Percentiles rank a stretch among this genome's conserved stretches.
phyloP scores from a whole-genome alignment of 1,140 invertebrate genomes.

The Heliothis subflexa region DNA sequence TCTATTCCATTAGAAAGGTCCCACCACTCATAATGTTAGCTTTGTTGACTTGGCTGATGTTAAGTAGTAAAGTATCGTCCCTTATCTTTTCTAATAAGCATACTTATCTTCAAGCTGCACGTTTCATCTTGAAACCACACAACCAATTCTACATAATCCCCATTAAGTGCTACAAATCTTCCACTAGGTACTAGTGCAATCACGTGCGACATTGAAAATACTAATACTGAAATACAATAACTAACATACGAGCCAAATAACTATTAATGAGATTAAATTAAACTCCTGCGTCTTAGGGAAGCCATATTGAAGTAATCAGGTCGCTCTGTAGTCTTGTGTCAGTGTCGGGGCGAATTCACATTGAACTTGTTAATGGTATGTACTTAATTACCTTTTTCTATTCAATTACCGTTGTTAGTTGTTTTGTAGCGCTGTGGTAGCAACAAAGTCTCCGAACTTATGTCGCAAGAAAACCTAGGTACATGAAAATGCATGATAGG shows the following conservation, averaged over 20 bases:
- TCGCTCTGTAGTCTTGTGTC: background rate
- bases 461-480: too few relatives aligned
- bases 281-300: background rate
- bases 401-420: background rate
- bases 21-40: too few relatives aligned
- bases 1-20: too few relatives aligned
- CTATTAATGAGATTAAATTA: slow-evolving; percentile 25
- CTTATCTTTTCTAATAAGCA: too few relatives aligned
- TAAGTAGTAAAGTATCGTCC: too few relatives aligned
- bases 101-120: too few relatives aligned
- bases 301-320: background rate
- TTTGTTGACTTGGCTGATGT: too few relatives aligned
- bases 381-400: background rate
- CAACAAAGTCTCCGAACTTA: too few relatives aligned
- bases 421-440: background rate
- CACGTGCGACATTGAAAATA: background rate
- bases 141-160: slow-evolving; percentile 60
- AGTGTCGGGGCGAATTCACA: slow-evolving; percentile 7
- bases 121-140: too few relatives aligned
- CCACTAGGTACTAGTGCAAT: background rate
- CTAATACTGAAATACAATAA: background rate
- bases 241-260: background rate
- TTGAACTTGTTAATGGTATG: background rate
- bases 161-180: slow-evolving; percentile 57
- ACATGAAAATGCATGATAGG: too few relatives aligned